phyloP scores from a whole-genome alignment of 2,797 vertebrate species.

The Nyctalus aviator region DNA sequence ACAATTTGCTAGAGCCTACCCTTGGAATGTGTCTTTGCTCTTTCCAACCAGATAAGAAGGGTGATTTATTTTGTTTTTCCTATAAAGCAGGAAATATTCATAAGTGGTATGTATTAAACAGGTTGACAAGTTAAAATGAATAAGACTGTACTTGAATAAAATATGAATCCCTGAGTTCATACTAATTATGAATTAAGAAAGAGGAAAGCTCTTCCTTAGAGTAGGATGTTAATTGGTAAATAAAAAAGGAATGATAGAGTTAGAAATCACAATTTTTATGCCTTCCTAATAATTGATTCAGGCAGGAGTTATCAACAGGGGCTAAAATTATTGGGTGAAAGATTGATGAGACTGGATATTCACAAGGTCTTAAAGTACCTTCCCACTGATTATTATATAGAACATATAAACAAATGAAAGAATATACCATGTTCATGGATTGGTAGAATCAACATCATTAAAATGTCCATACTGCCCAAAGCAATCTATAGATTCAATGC shows the following conservation, averaged over 20 bases:
- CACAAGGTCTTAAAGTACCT: background rate
- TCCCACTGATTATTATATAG: background rate
- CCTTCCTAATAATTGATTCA: background rate
- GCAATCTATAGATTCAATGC: no score
- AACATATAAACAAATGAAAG: no score
- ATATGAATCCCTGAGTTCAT: background rate
- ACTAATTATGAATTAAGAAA: conserved; percentile 43
- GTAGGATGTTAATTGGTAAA: background rate
- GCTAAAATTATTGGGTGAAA: conserved; percentile 48
- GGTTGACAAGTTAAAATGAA: background rate
- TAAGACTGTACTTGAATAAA: conserved; percentile 28
- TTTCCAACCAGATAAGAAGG: background rate
- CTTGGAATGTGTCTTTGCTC: conserved; percentile 28
- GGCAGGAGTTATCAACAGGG: background rate
- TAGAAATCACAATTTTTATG: conserved; percentile 43
- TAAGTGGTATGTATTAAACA: conserved; percentile 9
- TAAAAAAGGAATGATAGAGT: background rate
- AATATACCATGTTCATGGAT: no score
- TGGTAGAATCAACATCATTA: no score
- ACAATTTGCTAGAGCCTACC: background rate
- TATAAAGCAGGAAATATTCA: conserved; percentile 1
- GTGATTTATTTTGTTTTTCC: background rate
- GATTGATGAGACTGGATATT: background rate
- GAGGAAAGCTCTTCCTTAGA: background rate
- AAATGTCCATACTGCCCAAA: no score